Conservation (phyloP, 35 echinoderm and acorn worm species). For the Stichopus chloronotus region DNA sequence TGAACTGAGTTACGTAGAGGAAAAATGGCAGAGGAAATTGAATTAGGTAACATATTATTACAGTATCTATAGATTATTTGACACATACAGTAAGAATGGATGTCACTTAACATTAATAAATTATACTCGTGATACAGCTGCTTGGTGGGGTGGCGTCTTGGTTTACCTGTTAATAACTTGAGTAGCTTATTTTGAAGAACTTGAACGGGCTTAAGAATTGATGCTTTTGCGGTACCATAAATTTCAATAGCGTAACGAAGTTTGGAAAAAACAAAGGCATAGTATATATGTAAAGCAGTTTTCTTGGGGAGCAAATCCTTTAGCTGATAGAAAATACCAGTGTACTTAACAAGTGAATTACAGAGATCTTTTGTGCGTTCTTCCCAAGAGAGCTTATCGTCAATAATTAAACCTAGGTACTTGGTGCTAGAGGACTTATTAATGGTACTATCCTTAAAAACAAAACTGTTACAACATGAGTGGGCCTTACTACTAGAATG, state of each 20-base stretch:
- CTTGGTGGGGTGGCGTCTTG: conserved; percentile 3
- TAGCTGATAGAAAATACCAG: conserved; percentile 12
- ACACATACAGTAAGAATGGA: conserved; percentile 14
- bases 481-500: neutral
- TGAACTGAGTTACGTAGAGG: neutral
- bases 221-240: conserved; percentile 36
- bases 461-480: conserved; percentile 4
- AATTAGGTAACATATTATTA: conserved; percentile 6
- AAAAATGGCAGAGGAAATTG: conserved; percentile 6
- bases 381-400: conserved; percentile 27
- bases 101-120: conserved; percentile 16
- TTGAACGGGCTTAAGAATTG: conserved; percentile 27
- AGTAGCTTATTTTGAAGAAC: conserved; percentile 39
- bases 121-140: conserved; percentile 1
- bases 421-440: conserved; percentile 17
- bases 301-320: conserved; percentile 37
- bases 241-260: conserved; percentile 32
- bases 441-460: conserved; percentile 33
- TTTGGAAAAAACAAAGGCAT: conserved; percentile 37
- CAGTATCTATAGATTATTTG: conserved; percentile 14
- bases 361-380: conserved; percentile 30
- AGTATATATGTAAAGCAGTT: conserved; percentile 30
- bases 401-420: neutral
- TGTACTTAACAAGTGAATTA: conserved; percentile 37
- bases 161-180: conserved; percentile 25